Conservation (phyloP, 2,888 invertebrate species). For the Plemyria rubiginata region DNA sequence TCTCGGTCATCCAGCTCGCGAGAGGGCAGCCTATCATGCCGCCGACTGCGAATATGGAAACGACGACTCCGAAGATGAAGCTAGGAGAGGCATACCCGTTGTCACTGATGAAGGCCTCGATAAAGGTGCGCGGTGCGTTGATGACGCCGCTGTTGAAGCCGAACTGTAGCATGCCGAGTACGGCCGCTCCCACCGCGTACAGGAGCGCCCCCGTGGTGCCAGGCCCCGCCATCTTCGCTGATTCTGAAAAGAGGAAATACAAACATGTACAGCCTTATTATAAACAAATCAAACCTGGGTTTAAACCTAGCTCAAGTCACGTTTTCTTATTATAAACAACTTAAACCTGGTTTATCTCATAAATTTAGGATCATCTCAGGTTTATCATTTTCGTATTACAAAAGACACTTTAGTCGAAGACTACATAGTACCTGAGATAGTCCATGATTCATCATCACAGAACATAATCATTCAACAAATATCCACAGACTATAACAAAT, state of each 20-base stretch:
- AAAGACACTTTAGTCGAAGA: no score
- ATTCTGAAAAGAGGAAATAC: slow-evolving; percentile 57
- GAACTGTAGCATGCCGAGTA: slow-evolving; percentile 89
- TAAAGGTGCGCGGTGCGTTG: slow-evolving; percentile 87
- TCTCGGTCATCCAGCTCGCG: slow-evolving; percentile 90
- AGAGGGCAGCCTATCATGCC: slow-evolving; percentile 91
- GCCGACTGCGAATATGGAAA: slow-evolving; percentile 91
- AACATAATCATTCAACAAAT: no score
- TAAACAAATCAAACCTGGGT: no score
- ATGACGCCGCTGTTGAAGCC: slow-evolving; percentile 90
- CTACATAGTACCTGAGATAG: no score
- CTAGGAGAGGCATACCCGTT: slow-evolving; percentile 80
- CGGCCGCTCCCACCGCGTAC: slow-evolving; percentile 87
- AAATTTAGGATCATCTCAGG: no score
- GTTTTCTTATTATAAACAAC: no score
- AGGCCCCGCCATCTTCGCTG: slow-evolving; percentile 65
- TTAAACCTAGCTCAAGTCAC: no score
- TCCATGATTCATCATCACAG: no score
- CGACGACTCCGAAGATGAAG: slow-evolving; percentile 87
- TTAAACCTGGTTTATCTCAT: no score
- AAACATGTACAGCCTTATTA: background rate
- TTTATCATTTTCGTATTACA: no score
- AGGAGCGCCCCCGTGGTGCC: slow-evolving; percentile 86
- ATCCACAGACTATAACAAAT: no score
- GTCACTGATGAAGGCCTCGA: slow-evolving; percentile 86